Conservation (phyloP, 2,797 vertebrate species). For the Mormyrus proboscirostris region DNA sequence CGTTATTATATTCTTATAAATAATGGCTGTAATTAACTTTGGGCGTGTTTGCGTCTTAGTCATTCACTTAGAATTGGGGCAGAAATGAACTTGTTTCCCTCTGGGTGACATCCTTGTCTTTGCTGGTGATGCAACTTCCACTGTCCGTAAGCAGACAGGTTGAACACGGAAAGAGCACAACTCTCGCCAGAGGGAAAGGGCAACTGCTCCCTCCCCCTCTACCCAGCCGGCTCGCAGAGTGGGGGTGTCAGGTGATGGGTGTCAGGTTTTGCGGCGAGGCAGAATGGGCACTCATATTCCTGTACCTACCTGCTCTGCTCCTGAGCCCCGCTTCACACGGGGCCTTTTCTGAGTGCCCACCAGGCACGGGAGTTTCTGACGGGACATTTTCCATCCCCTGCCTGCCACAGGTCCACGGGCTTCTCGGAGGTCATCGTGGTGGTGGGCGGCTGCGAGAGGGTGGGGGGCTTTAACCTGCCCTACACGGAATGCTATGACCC, state of each 20-base stretch:
- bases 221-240: not conserved
- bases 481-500: conserved; percentile 98
- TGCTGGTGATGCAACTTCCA: not conserved
- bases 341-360: not conserved
- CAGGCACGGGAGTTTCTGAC: not conserved
- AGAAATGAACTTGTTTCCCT: not conserved
- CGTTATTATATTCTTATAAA: not conserved
- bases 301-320: not conserved
- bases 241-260: not conserved
- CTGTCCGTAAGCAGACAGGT: not conserved
- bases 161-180: not conserved
- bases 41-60: not conserved
- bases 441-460: conserved; percentile 91
- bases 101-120: not conserved
- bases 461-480: conserved; percentile 94
- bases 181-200: not conserved
- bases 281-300: not conserved
- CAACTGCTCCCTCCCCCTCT: not conserved
- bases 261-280: not conserved
- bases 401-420: conserved; percentile 79
- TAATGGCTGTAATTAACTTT: conserved; percentile 1
- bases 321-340: not conserved
- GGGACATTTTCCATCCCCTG: not conserved
- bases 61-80: not conserved
- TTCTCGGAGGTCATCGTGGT: conserved; percentile 97